A percentile compares a stretch with the other conserved stretches of the same genome.
These are phyloP conservation scores for Melinaea menophilus DNA, from an alignment of 2,888 invertebrate genomes.

Conservation along the genomic window DNA sequence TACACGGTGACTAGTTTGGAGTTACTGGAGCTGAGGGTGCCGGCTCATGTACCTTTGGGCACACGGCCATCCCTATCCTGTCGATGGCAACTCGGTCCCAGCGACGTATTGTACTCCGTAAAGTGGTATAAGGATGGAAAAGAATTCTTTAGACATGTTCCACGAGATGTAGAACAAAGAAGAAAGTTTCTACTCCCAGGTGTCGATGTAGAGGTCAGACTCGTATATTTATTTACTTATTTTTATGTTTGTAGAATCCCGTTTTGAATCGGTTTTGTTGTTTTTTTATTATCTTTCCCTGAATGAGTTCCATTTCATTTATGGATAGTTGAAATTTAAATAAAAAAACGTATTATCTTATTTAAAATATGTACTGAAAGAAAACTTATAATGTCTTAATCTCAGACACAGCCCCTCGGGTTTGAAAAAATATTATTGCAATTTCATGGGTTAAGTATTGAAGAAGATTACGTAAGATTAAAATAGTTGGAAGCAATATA, in stretches of 20 bases:
- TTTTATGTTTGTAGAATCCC: no score
- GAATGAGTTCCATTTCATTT: no score
- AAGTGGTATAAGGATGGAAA: constrained; percentile 96
- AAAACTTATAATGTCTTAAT: no score
- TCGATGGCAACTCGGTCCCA: constrained; percentile 87
- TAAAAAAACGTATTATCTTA: no score
- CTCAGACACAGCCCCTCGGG: no score
- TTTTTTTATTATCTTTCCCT: neutral
- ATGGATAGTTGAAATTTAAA: no score
- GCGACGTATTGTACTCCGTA: constrained; percentile 90
- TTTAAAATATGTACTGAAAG: no score
- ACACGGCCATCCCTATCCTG: constrained; percentile 87
- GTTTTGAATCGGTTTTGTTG: neutral
- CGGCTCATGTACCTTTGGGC: constrained; percentile 88
- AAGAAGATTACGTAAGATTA: no score
- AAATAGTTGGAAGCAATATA: no score
- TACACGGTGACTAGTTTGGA: constrained; percentile 73
- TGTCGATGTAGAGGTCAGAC: constrained; percentile 89
- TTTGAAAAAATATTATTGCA: no score
- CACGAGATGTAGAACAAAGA: constrained; percentile 87
- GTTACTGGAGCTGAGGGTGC: constrained; percentile 87
- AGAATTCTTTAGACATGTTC: constrained; percentile 92
- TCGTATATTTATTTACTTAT: neutral
- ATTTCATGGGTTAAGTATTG: no score
- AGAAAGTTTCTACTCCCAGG: constrained; percentile 88